phyloP scores from a whole-genome alignment of 2,113 vertebrate genomes.

The Furnarius figulus region DNA sequence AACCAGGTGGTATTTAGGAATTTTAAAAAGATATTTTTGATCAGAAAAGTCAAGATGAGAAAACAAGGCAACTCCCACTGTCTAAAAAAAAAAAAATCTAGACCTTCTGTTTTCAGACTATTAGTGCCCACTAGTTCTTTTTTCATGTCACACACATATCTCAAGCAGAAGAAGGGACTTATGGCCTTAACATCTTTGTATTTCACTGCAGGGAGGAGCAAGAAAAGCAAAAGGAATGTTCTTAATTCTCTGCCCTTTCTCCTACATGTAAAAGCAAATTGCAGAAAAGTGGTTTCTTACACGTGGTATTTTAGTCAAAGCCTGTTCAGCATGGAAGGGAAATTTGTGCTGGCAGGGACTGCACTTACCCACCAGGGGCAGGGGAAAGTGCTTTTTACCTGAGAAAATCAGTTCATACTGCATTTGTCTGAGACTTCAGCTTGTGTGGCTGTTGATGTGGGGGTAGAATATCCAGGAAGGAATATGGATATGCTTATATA shows the following conservation, averaged over 20 bases:
- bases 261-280: neutral
- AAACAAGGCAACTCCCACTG: neutral
- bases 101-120: neutral
- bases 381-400: neutral
- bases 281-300: neutral
- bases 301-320: neutral
- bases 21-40: neutral
- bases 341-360: neutral
- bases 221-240: neutral
- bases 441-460: neutral
- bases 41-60: neutral
- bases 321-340: neutral
- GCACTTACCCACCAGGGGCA: neutral
- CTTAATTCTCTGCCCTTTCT: neutral
- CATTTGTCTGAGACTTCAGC: neutral
- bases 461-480: neutral
- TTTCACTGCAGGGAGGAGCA: neutral
- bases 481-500: neutral
- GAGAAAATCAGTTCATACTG: neutral
- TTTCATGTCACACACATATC: neutral
- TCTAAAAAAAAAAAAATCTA: neutral
- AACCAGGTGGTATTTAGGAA: neutral
- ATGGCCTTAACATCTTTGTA: neutral
- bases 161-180: neutral
- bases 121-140: neutral